Base-by-base conservation (phyloP, 2,888 invertebrate species). In the Diplolepis rosae region DNA sequence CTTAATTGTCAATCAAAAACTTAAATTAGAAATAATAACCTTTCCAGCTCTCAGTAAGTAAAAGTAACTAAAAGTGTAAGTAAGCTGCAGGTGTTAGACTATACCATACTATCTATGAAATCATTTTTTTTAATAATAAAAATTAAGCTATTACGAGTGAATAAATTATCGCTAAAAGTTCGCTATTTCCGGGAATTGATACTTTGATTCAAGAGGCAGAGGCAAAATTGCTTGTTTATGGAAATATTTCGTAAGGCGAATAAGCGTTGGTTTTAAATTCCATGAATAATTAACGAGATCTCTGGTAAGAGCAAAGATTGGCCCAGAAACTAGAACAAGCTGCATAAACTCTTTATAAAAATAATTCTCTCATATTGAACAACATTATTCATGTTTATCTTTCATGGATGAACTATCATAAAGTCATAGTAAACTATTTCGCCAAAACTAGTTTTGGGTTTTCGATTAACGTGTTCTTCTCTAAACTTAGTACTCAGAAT, bases 271-370 rank as follows among this genome's bases (percentile, higher is more conserved):
- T 15, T 52, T 50, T 50, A 50, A 50, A 50, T 24, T 13, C 50
- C 22, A 54, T 30, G 54, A 54, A 54, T 54, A 54, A 54, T 54
- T 30, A 54, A 30, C 18, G n/a, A 15, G 18, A 54, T 30, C 7
- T 9, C 18, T 54, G 54, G 15, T 54, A 11, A 39, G 18, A 32
- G 9, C 28, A 6, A 30, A 15, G 30, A 30, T 54, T 30, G 54
- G 30, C 30, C 18, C 30, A 30, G 30, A 30, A 54, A 30, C 15
- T 30, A 30, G 54, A 30, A n/a, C 30, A 54, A 54, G 30, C 30
- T 30, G 7, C 1, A 54, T 54, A 54, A 30, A 6, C 15, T 52
- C 52, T 52, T 50, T 9, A 11, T 9, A 50, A 7, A 22, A 11
- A 24, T 50, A 7, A 50, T 24, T 50, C 22, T 50, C n/a, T 52